Base-by-base conservation (phyloP, 2,888 invertebrate genomes). In the Rhagophthalmus giganteus region DNA sequence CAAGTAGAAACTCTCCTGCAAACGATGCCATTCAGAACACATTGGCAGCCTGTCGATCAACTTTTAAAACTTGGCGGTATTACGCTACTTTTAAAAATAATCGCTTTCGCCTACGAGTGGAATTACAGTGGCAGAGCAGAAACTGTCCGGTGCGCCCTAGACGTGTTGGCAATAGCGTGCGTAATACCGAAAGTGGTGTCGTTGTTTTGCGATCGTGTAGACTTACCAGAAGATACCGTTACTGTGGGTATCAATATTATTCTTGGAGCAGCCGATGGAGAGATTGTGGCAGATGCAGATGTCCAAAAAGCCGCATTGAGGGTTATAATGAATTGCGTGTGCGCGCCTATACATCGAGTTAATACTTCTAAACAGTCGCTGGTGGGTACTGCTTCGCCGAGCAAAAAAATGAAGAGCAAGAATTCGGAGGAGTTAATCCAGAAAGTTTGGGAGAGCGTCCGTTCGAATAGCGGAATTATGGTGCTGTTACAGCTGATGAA, bases 381-480 rank as follows among this genome's bases (percentile, higher is more conserved):
- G 4, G 75, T 74, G 2, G 67, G 67, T 1, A 61, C 58, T 4
- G 64, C 59, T 74, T 85, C n/a, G 70, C 79, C 57, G 76, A 82
- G 69, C 81, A 85, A 77, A 82, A 86, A 69, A 79, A 81, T 0
- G 78, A 84, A 53, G 75, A 78, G 74, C 68, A 87, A 78, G 73
- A 84, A 79, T 54, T 84, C 87, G 35, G 94, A 94, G 68, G 95
- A 95, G 58, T 80, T 95, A 2, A 86, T 96, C 55, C 87, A 89
- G 70, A 90, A 88, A 69, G 87, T 98, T 33, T 98, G 98, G 97
- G 93, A 94, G 72, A 90, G 90, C 61, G 89, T 96, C 0, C 79
- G 97, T 54, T 86, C 89, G 0, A 95, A 94, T 72, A 97, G 97
- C 72, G 98, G 97, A 1, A 96, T 99, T 45, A 96, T 98, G 88